phyloP scores from a whole-genome alignment of 1,140 invertebrate species.

The Leptestheria dahalacensis region DNA sequence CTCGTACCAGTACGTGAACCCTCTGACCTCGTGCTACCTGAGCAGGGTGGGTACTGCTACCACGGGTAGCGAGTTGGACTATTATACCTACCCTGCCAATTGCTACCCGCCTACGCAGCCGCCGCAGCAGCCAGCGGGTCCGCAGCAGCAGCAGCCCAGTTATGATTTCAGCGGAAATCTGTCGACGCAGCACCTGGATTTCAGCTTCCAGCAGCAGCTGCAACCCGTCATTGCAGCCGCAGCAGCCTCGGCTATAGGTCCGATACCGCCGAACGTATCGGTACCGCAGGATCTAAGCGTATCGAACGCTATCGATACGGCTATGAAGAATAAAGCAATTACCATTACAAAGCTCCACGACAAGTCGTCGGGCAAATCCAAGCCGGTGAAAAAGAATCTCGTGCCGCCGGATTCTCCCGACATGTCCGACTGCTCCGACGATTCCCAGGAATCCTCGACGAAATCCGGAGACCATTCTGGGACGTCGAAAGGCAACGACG shows the following conservation, averaged over 20 bases:
- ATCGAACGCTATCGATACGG: slow-evolving; percentile 16
- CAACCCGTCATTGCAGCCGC: no score
- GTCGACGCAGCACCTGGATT: neutral
- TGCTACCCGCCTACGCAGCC: slow-evolving; percentile 6
- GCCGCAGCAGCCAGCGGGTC: slow-evolving; percentile 38
- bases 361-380: neutral
- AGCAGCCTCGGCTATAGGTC: no score
- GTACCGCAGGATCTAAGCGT: slow-evolving; percentile 66
- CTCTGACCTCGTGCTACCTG: slow-evolving; percentile 33
- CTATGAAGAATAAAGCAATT: neutral
- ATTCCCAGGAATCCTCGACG: slow-evolving; percentile 1
- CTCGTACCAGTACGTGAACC: slow-evolving; percentile 93
- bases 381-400: neutral
- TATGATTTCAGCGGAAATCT: neutral
- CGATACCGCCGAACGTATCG: neutral
- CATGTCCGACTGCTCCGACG: neutral
- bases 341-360: neutral
- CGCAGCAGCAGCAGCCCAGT: slow-evolving; percentile 15
- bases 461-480: slow-evolving; percentile 10
- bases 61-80: neutral
- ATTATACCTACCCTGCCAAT: neutral
- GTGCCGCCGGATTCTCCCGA: neutral
- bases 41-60: neutral
- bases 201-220: slow-evolving; percentile 3
- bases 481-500: slow-evolving; percentile 17